Conservation (phyloP, 2,113 vertebrate species). For the Caranx melampygus region DNA sequence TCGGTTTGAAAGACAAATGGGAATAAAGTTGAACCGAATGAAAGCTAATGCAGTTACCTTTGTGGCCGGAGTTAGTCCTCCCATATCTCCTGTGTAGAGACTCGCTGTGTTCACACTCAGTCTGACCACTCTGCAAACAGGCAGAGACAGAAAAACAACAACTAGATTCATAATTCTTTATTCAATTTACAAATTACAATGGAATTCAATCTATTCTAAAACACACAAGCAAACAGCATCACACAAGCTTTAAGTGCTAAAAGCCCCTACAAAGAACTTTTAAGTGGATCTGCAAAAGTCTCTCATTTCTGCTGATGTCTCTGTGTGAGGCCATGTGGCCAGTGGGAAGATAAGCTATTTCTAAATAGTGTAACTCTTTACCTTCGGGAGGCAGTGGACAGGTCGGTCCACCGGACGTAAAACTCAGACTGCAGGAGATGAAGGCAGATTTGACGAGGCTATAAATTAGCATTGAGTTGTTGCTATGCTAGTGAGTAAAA, state of each 20-base stretch:
- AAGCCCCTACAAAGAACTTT: no score
- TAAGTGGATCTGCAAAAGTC: no score
- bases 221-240: neutral
- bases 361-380: no score
- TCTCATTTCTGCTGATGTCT: no score
- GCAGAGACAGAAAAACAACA: neutral
- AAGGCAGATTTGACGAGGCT: no score
- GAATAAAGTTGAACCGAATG: neutral
- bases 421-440: no score
- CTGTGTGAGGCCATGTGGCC: no score
- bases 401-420: no score
- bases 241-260: neutral
- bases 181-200: neutral
- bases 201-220: neutral
- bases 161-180: neutral
- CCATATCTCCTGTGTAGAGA: conserved; percentile 52
- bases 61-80: conserved; percentile 47
- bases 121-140: conserved; percentile 64
- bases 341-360: no score
- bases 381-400: no score
- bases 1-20: neutral
- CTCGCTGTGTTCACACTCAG: conserved; percentile 63
- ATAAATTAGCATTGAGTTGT: no score
- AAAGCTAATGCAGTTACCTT: conserved; percentile 49
- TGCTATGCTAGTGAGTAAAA: no score